Conservation (phyloP, 2,797 vertebrate species). For the Manis crassicaudata region DNA sequence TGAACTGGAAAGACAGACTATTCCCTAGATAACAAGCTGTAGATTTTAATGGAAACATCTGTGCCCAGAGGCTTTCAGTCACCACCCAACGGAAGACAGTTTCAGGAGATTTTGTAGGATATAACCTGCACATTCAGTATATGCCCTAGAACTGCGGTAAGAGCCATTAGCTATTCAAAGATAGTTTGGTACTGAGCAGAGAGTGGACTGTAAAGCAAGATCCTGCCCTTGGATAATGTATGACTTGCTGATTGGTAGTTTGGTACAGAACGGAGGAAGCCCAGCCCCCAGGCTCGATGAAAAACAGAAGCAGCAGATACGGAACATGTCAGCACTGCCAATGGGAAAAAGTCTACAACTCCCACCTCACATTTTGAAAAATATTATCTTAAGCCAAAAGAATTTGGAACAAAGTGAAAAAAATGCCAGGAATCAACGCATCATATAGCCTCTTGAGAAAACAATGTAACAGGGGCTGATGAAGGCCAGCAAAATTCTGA, state of each 20-base stretch:
- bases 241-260: not conserved
- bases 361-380: not conserved
- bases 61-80: not conserved
- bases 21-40: not conserved
- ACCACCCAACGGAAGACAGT: not conserved
- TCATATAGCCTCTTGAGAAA: not conserved
- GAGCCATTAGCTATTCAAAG: not conserved
- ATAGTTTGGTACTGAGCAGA: not conserved
- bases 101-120: not conserved
- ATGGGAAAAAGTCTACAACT: not conserved
- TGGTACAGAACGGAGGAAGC: not conserved
- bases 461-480: not conserved
- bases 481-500: not conserved
- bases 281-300: not conserved
- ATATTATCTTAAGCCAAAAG: not conserved
- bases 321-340: not conserved
- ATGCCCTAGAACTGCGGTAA: not conserved
- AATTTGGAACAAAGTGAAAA: not conserved
- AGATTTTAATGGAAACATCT: not conserved
- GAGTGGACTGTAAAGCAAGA: not conserved
- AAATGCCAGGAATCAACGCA: not conserved
- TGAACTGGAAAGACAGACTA: not conserved
- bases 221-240: not conserved
- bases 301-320: not conserved
- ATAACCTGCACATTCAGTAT: not conserved